Conservation (phyloP, 2,113 vertebrate genomes). For the Cynopterus brachyotis region DNA sequence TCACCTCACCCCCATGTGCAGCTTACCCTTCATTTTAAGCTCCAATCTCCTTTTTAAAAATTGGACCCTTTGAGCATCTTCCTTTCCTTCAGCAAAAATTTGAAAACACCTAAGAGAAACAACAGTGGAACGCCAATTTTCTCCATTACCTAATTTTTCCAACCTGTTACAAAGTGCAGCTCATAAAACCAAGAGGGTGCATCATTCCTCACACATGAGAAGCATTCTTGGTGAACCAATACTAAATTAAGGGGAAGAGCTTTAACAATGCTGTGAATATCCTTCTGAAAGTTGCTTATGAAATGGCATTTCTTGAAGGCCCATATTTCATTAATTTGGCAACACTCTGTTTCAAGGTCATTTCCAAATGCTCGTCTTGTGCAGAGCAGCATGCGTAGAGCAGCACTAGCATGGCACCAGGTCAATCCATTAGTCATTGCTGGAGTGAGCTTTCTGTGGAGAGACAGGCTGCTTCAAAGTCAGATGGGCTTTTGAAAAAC, state of each 20-base stretch:
- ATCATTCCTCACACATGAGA: neutral
- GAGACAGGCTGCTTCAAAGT: slow-evolving; percentile 71
- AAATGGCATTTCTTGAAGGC: slow-evolving; percentile 55
- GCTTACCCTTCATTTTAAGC: neutral
- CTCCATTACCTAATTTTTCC: slow-evolving; percentile 50
- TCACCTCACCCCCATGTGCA: neutral
- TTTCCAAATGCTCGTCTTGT: slow-evolving; percentile 66
- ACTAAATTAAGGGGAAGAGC: neutral
- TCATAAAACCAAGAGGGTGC: neutral
- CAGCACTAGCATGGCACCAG: slow-evolving; percentile 62
- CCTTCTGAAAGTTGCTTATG: neutral
- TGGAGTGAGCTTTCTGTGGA: slow-evolving; percentile 67
- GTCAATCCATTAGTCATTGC: slow-evolving; percentile 77
- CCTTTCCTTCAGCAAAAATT: neutral
- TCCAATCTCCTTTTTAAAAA: neutral
- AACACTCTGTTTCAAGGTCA: slow-evolving; percentile 61
- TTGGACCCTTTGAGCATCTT: neutral
- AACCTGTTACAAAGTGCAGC: slow-evolving; percentile 30
- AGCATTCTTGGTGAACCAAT: neutral
- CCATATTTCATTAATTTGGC: slow-evolving; percentile 52
- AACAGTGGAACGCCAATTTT: neutral
- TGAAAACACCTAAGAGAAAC: neutral
- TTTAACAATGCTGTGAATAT: neutral
- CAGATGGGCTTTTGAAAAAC: slow-evolving; percentile 58
- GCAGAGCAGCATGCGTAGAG: slow-evolving; percentile 54